Evolutionary conservation across 2,113 vertebrate species (phyloP).

Genomic region (Clupea harengus): DNA sequence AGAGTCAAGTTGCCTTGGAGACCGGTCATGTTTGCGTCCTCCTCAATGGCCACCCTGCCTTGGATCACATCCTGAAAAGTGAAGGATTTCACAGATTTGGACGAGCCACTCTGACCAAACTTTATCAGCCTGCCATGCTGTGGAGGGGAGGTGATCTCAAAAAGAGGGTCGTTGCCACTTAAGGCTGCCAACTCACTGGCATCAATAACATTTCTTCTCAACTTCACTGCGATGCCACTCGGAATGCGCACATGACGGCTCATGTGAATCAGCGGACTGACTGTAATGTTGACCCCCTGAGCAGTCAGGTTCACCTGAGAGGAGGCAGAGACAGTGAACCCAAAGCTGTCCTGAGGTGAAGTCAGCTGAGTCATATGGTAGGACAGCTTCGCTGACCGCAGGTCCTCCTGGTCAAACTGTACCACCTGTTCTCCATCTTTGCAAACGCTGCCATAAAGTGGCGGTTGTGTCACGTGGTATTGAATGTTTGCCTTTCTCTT

Average conservation of each 20-base stretch:
- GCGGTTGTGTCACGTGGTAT: constrained; percentile 74
- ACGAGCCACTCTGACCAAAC: constrained; percentile 59
- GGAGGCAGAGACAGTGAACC: constrained; percentile 73
- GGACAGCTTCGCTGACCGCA: constrained; percentile 69
- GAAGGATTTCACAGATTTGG: constrained; percentile 57
- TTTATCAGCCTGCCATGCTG: constrained; percentile 76
- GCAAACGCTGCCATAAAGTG: constrained; percentile 74
- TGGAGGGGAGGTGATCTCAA: constrained; percentile 76
- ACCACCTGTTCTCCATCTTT: constrained; percentile 69
- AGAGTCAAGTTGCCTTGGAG: constrained; percentile 50
- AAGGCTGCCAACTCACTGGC: constrained; percentile 79
- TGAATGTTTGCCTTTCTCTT: constrained; percentile 70
- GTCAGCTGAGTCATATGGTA: constrained; percentile 81
- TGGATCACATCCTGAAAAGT: constrained; percentile 81
- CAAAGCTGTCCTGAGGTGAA: constrained; percentile 72
- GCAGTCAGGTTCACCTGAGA: constrained; percentile 72
- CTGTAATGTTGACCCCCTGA: constrained; percentile 73
- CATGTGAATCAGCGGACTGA: constrained; percentile 72
- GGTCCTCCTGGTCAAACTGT: constrained; percentile 78
- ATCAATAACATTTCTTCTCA: constrained; percentile 79
- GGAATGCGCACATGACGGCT: constrained; percentile 66
- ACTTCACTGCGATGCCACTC: constrained; percentile 68
- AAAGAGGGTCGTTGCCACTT: constrained; percentile 77
- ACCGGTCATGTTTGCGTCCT: constrained; percentile 63
- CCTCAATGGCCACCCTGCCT: constrained; percentile 74